Evolutionary conservation across 2,113 vertebrate genomes (phyloP), one percentile per base, ranked within the genome.

Genomic region (Uropsilus gracilis): DNA sequence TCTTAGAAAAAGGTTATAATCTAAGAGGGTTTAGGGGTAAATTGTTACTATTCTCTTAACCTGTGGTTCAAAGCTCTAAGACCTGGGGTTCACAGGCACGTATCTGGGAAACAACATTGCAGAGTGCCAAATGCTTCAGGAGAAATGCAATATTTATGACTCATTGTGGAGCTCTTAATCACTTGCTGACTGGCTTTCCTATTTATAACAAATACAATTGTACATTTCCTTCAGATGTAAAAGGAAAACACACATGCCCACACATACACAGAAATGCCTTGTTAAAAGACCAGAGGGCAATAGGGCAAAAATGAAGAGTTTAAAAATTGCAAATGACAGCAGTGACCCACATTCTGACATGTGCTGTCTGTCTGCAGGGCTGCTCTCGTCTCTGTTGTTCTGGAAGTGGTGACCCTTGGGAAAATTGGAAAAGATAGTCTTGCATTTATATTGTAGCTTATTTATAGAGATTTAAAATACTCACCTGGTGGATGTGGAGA

Each of bases 121-220:
- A 48, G 32, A 61, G 30, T 86, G 86, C 91, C 78, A 95, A 96
- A 63, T 34, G 44, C 37, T 59, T 78, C 39, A 59, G 59, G 78
- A 92, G 86, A 94, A 96, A 86, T 71, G n/a, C 50, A 94, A 57
- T 89, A 95, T 95, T 96, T 91, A 96, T 85, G 89, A 90, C 50
- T 95, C 95, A 96, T 83, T 95, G 81, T 96, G 50, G 82, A n/a
- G 73, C 73, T 86, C 24, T 77, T 89, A 95, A 92, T 94, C 82
- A 89, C 73, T 72, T 57, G 75, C 59, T 37, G 30, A 61, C 69
- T 77, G 85, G 77, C 69, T 86, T 94, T 94, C 86, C 91, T 91
- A 83, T 84, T 89, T 91, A 88, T 84, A 75, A 94, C 66, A 92
- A 92, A 82, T 46, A 55, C 37, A 95, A 64, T 44, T 68, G 64